phyloP scores from a whole-genome alignment of 2,888 invertebrate species.

The Drosophila kuntzei region DNA sequence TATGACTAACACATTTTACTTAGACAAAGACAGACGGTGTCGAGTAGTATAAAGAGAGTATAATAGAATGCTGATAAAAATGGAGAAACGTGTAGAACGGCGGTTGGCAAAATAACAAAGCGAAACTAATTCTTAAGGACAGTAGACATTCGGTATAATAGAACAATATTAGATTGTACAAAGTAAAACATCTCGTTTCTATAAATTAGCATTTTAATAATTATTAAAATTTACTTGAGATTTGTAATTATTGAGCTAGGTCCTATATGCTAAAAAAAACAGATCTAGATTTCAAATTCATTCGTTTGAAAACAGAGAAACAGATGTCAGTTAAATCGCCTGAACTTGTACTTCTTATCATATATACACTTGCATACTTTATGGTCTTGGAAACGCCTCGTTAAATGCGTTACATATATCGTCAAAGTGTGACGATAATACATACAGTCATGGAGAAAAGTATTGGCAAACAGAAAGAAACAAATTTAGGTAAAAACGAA shows the following conservation, averaged over 20 bases:
- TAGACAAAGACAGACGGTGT: not conserved
- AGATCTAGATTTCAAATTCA: not conserved
- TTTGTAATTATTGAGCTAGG: not conserved
- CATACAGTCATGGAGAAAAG: not conserved
- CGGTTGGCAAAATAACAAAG: conserved; percentile 15
- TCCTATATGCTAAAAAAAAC: not conserved
- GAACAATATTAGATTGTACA: not conserved
- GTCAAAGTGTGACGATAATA: not conserved
- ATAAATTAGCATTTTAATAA: not conserved
- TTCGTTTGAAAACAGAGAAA: not conserved
- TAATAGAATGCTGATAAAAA: conserved; percentile 14
- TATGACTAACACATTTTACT: conserved; percentile 38
- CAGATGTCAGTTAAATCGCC: not conserved
- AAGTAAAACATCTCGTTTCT: not conserved
- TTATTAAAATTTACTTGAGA: not conserved
- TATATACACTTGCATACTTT: not conserved
- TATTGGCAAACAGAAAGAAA: not conserved
- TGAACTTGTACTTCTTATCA: not conserved
- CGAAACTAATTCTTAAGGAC: not conserved
- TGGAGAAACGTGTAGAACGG: not conserved
- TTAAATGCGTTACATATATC: not conserved
- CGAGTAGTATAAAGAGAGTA: not conserved
- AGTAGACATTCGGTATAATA: not conserved
- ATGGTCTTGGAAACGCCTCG: not conserved
- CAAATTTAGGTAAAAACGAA: not conserved